These are phyloP conservation scores for Lophius piscatorius DNA, from an alignment of 2,113 vertebrate genomes.

Conservation along the genomic window DNA sequence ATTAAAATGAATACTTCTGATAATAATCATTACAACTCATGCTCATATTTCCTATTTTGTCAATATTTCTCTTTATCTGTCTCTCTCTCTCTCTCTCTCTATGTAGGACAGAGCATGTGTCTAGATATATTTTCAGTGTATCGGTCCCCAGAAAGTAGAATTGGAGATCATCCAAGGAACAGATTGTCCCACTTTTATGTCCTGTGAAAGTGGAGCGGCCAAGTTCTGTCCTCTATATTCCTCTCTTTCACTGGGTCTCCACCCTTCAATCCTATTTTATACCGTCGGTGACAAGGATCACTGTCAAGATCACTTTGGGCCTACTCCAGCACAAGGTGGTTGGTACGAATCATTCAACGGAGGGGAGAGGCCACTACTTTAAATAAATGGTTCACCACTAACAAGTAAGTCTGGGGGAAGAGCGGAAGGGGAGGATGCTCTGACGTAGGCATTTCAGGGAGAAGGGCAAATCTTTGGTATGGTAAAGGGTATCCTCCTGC, in stretches of 20 bases:
- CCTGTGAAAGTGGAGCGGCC: conserved; percentile 82
- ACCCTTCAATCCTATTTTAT: conserved; percentile 62
- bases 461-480: conserved; percentile 6
- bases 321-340: conserved; percentile 34
- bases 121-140: conserved; percentile 86
- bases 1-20: conserved; percentile 19
- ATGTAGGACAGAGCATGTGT: conserved; percentile 82
- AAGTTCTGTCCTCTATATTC: conserved; percentile 76
- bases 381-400: conserved; percentile 44
- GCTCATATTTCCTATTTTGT: conserved; percentile 39
- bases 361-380: conserved; percentile 24
- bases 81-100: conserved; percentile 55
- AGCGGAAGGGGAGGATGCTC: too few species aligned
- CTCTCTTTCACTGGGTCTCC: conserved; percentile 65
- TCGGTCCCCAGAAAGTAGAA: conserved; percentile 84
- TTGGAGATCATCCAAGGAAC: conserved; percentile 86
- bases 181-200: conserved; percentile 85
- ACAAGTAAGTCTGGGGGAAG: conserved; percentile 13
- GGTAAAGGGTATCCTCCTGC: not conserved
- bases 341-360: conserved; percentile 46
- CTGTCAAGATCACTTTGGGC: conserved; percentile 25
- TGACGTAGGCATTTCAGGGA: conserved; percentile 34
- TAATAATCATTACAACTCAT: conserved; percentile 14
- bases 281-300: conserved; percentile 20
- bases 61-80: conserved; percentile 34